phyloP scores from a whole-genome alignment of 1,140 invertebrate genomes.

The Campoletis sonorensis region DNA sequence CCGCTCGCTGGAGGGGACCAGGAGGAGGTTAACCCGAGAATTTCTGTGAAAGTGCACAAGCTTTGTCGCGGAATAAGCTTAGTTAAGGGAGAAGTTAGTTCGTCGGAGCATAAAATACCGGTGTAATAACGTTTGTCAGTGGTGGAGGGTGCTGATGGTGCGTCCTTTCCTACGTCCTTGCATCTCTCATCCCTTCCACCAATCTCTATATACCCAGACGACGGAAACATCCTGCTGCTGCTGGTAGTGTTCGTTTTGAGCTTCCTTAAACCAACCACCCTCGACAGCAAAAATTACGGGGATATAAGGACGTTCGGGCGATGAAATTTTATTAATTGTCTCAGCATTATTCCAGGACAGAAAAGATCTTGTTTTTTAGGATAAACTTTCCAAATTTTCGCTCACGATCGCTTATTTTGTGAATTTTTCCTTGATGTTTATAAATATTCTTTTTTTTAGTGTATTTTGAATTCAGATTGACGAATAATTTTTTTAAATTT shows the following conservation, averaged over 20 bases:
- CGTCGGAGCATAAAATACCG: conserved; percentile 62
- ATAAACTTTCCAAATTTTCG: no score
- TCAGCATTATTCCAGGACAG: neutral
- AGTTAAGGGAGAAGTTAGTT: conserved; percentile 58
- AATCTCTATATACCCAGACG: neutral
- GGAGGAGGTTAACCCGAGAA: conserved; percentile 25
- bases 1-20: neutral
- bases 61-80: conserved; percentile 66
- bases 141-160: conserved; percentile 51
- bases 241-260: neutral
- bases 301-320: neutral
- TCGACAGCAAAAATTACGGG: neutral
- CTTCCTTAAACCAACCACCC: neutral
- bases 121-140: conserved; percentile 58
- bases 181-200: neutral
- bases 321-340: neutral
- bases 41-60: conserved; percentile 59
- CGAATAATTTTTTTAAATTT: no score
- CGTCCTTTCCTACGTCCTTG: conserved; percentile 7
- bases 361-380: no score
- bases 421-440: no score
- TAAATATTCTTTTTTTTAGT: no score
- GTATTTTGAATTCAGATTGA: no score
- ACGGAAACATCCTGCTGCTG: neutral
- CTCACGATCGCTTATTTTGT: no score